Conservation (phyloP, 2,113 vertebrate species). For the Vulpes vulpes region DNA sequence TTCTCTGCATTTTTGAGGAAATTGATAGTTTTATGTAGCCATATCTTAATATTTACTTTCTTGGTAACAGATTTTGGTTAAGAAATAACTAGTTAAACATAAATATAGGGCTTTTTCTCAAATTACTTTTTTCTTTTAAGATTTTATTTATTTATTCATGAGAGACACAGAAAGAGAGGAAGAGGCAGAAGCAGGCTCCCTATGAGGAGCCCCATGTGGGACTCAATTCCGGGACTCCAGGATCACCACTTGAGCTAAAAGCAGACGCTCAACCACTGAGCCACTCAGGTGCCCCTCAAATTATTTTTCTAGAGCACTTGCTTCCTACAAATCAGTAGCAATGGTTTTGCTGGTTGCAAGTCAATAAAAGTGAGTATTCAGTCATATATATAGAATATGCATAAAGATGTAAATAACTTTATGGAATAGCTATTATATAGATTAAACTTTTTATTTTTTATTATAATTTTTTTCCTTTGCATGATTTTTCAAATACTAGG, state of each 20-base stretch:
- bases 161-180: too few species aligned
- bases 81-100: conserved; percentile 34
- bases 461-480: neutral
- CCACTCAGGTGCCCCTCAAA: neutral
- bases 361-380: neutral
- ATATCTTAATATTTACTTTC: conserved; percentile 43
- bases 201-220: too few species aligned
- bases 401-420: neutral
- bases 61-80: conserved; percentile 27
- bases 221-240: too few species aligned
- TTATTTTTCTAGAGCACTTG: neutral
- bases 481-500: neutral
- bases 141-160: too few species aligned
- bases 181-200: too few species aligned
- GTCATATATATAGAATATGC: neutral
- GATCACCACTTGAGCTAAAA: too few species aligned
- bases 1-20: neutral
- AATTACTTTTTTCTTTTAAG: neutral
- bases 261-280: too few species aligned
- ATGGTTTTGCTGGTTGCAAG: neutral
- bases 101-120: neutral
- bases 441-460: neutral
- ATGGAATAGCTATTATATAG: neutral
- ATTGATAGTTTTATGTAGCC: neutral
- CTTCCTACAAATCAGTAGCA: neutral